A percentile compares a stretch with the other conserved stretches of the same genome.
phyloP scores from a whole-genome alignment of 2,888 invertebrate genomes.

The Cosmopolites sordidus region DNA sequence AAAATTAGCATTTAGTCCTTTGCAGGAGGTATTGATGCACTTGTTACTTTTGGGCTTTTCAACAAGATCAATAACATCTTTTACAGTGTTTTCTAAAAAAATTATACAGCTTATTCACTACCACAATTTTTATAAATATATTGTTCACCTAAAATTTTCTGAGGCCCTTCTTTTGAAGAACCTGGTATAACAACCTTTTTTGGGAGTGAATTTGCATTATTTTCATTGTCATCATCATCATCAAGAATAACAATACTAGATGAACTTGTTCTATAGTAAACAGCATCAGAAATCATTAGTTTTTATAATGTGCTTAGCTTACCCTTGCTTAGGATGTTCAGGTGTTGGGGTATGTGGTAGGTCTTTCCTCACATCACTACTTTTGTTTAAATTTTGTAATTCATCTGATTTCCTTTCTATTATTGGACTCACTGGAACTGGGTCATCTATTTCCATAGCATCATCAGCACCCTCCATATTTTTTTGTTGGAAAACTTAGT shows the following conservation, averaged over 20 bases:
- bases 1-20: constrained; percentile 42
- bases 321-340: no score
- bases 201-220: no score
- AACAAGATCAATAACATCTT: constrained; percentile 43
- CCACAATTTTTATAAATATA: constrained; percentile 2
- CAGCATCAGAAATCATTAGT: no score
- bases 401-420: constrained; percentile 36
- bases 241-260: constrained; percentile 36
- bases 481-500: constrained; percentile 8
- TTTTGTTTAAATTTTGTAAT: constrained; percentile 9
- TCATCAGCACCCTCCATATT: constrained; percentile 36
- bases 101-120: no score
- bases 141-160: neutral
- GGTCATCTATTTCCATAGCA: constrained; percentile 43
- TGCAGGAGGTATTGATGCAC: constrained; percentile 58
- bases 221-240: constrained; percentile 35
- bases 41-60: constrained; percentile 39
- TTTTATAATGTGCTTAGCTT: no score
- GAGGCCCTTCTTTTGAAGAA: no score
- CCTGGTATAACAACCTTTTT: no score
- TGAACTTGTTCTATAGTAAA: neutral
- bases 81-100: neutral
- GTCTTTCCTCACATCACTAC: neutral
- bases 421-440: constrained; percentile 37
- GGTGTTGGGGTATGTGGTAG: no score